Percentiles rank a stretch among this genome's conserved stretches.
These are phyloP conservation scores for Standfussiana lucernea DNA, from an alignment of 2,888 invertebrate species.

Conservation along the genomic window DNA sequence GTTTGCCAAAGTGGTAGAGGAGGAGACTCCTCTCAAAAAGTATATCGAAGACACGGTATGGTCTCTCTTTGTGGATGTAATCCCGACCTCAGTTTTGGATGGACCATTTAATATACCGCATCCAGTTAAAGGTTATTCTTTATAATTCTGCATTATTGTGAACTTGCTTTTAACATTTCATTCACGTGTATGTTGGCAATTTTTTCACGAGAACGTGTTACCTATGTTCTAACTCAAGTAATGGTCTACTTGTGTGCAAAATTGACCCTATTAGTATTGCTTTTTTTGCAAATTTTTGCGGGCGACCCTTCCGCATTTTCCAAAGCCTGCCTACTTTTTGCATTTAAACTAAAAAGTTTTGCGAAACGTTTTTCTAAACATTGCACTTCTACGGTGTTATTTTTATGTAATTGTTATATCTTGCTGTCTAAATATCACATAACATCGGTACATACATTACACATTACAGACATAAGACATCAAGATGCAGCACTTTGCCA, in stretches of 20 bases:
- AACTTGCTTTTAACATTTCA: background rate
- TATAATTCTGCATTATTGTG: background rate
- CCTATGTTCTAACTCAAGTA: background rate
- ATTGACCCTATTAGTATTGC: background rate
- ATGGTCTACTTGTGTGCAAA: background rate
- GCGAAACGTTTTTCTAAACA: background rate
- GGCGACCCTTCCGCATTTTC: background rate
- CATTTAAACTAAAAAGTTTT: too few relatives aligned
- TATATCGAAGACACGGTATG: constrained; percentile 78
- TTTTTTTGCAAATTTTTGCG: background rate
- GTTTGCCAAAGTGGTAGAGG: constrained; percentile 79
- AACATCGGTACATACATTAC: too few relatives aligned
- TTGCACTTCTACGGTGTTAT: background rate
- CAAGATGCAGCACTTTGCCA: constrained; percentile 80
- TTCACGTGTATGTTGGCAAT: background rate
- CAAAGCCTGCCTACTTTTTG: constrained; percentile 32
- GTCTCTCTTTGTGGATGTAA: constrained; percentile 66
- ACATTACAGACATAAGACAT: constrained; percentile 81
- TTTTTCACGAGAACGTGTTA: background rate
- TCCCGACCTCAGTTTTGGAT: constrained; percentile 4
- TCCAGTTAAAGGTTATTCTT: constrained; percentile 76
- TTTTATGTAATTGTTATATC: background rate
- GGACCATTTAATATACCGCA: constrained; percentile 78
- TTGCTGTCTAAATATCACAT: background rate
- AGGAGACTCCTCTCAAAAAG: constrained; percentile 46